These are phyloP conservation scores for Lophura nycthemera DNA, from an alignment of 2,113 vertebrate genomes.

Conservation along the genomic window DNA sequence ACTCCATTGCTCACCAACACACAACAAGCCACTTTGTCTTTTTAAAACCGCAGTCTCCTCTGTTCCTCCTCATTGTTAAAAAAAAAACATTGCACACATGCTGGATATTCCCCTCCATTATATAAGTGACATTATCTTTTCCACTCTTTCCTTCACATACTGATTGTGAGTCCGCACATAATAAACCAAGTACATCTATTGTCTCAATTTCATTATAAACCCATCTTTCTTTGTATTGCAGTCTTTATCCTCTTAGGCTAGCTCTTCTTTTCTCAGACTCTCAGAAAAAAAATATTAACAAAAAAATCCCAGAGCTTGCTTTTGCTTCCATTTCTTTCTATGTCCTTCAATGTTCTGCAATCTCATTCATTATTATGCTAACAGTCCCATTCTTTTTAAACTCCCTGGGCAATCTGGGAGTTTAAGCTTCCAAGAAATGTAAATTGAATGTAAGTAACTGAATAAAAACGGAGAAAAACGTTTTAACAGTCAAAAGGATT, in stretches of 20 bases:
- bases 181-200: not conserved
- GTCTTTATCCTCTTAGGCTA: fast-evolving
- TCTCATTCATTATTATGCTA: not conserved
- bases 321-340: not conserved
- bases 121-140: not conserved
- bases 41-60: not conserved
- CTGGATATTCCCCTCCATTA: not conserved
- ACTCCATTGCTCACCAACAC: not conserved
- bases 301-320: not conserved
- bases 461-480: not conserved
- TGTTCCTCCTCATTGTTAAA: not conserved
- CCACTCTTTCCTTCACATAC: not conserved
- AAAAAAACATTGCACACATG: too few relatives aligned
- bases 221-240: not conserved
- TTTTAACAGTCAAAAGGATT: not conserved
- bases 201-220: not conserved
- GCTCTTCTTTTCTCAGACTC: not conserved
- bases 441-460: not conserved
- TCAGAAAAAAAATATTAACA: too few relatives aligned
- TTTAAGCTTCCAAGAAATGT: not conserved
- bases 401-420: not conserved
- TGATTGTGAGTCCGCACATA: not conserved
- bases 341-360: not conserved
- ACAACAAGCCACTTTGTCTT: not conserved
- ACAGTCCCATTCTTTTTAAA: not conserved